These are phyloP conservation scores for Moxostoma hubbsi DNA, from an alignment of 2,797 vertebrate genomes.

Conservation along the genomic window DNA sequence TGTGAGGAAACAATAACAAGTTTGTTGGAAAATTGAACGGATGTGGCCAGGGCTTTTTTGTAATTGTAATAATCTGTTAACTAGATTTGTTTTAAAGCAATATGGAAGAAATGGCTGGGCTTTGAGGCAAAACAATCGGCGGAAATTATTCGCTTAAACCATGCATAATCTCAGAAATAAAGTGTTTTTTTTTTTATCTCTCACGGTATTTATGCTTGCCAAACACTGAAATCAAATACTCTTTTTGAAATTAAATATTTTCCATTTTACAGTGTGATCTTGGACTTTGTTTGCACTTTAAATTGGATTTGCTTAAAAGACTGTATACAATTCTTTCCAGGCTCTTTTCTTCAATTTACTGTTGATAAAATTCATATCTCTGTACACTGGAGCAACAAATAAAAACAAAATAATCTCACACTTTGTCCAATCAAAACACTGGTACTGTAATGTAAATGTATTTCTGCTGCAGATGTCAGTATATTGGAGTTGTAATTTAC, in stretches of 20 bases:
- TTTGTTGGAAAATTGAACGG: background rate
- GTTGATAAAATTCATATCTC: background rate
- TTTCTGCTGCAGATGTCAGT: conserved; percentile 16
- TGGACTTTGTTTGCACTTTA: conserved; percentile 5
- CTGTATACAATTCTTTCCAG: background rate
- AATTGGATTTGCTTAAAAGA: conserved; percentile 10
- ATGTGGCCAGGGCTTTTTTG: conserved; percentile 34
- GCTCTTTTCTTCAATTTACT: conserved; percentile 19
- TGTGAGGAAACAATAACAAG: conserved; percentile 45
- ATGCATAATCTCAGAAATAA: background rate
- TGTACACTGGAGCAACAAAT: conserved; percentile 30
- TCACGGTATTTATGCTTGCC: background rate
- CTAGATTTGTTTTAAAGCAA: conserved; percentile 43
- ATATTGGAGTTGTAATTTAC: too few relatives aligned
- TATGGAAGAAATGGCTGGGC: background rate
- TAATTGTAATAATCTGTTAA: conserved; percentile 34
- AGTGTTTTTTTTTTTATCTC: background rate
- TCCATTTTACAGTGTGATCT: conserved; percentile 7
- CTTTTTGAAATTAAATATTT: conserved; percentile 17
- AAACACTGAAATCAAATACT: conserved; percentile 13
- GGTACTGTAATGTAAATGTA: conserved; percentile 37
- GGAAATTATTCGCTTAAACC: conserved; percentile 24
- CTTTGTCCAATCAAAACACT: conserved; percentile 25
- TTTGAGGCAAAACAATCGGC: conserved; percentile 16
- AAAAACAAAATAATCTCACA: conserved; percentile 71